phyloP scores from a whole-genome alignment of 2,888 invertebrate species.

The Coenonympha arcania region DNA sequence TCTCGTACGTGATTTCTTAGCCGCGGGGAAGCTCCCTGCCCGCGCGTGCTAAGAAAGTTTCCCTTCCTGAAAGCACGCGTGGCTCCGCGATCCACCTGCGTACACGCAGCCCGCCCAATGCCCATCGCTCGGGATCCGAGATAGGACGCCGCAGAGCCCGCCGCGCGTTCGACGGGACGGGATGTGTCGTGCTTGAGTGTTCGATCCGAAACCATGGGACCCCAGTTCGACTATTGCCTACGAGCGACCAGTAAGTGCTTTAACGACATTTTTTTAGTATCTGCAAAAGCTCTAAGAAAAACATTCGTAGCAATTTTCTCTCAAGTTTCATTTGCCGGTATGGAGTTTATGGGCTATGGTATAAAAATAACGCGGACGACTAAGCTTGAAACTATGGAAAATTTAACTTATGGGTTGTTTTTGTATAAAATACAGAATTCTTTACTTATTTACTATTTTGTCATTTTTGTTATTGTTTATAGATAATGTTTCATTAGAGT shows the following conservation, averaged over 20 bases:
- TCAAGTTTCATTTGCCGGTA: neutral
- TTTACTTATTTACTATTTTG: too few species aligned
- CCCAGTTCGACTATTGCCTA: slow-evolving; percentile 68
- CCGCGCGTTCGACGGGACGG: slow-evolving; percentile 60
- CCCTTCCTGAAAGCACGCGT: slow-evolving; percentile 65
- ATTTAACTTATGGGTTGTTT: neutral
- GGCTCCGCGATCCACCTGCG: slow-evolving; percentile 55
- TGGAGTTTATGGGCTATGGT: neutral
- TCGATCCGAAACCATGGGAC: slow-evolving; percentile 51
- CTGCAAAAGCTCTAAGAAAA: neutral
- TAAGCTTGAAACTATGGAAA: neutral
- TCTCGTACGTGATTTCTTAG: slow-evolving; percentile 30
- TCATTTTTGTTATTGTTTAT: too few species aligned
- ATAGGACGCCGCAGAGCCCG: slow-evolving; percentile 47
- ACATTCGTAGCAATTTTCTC: neutral
- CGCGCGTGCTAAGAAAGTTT: slow-evolving; percentile 48
- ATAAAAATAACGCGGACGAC: slow-evolving; percentile 1
- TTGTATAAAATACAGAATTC: neutral
- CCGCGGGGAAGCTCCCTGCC: slow-evolving; percentile 46
- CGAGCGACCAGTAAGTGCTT: slow-evolving; percentile 65
- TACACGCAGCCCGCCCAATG: slow-evolving; percentile 38
- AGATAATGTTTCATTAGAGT: too few species aligned
- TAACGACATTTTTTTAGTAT: neutral
- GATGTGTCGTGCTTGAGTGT: slow-evolving; percentile 61
- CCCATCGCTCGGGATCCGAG: slow-evolving; percentile 27